Conservation (phyloP, 2,113 vertebrate genomes). For the Psilopogon haemacephalus region DNA sequence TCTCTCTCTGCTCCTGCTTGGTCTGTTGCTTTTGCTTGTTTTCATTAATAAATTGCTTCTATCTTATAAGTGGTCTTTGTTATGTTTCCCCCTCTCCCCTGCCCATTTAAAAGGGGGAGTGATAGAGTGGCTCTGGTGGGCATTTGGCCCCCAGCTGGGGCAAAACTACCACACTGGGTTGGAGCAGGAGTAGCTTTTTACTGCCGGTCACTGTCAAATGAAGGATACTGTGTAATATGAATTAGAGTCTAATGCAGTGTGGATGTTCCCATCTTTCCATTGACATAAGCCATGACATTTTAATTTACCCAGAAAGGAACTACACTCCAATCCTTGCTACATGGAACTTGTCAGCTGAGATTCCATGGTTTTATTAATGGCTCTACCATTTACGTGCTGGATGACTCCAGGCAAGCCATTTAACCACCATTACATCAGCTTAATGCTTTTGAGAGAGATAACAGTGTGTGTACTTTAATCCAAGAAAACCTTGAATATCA, state of each 20-base stretch:
- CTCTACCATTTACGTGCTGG: not conserved
- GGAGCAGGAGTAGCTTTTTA: not conserved
- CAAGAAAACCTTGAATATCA: not conserved
- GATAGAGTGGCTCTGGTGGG: too few species aligned
- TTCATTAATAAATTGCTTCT: too few species aligned
- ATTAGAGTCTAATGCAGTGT: not conserved
- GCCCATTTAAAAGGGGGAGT: too few species aligned
- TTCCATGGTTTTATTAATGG: slow-evolving; percentile 28
- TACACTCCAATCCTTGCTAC: not conserved
- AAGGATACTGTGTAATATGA: not conserved
- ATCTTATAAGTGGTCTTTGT: too few species aligned
- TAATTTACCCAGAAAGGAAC: not conserved
- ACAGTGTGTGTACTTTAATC: not conserved
- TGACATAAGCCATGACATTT: slow-evolving; percentile 7
- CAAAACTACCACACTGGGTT: too few species aligned
- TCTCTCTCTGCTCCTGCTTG: too few species aligned
- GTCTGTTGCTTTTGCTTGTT: too few species aligned
- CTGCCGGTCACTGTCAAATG: not conserved
- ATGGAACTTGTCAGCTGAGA: not conserved
- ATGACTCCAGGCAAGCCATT: slow-evolving; percentile 34
- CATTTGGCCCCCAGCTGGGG: too few species aligned
- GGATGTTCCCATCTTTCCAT: slow-evolving; percentile 2
- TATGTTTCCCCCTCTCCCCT: too few species aligned
- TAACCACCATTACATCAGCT: not conserved
- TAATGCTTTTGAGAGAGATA: slow-evolving; percentile 22